phyloP scores from a whole-genome alignment of 2,888 invertebrate species.

The Andricus quercusramuli region DNA sequence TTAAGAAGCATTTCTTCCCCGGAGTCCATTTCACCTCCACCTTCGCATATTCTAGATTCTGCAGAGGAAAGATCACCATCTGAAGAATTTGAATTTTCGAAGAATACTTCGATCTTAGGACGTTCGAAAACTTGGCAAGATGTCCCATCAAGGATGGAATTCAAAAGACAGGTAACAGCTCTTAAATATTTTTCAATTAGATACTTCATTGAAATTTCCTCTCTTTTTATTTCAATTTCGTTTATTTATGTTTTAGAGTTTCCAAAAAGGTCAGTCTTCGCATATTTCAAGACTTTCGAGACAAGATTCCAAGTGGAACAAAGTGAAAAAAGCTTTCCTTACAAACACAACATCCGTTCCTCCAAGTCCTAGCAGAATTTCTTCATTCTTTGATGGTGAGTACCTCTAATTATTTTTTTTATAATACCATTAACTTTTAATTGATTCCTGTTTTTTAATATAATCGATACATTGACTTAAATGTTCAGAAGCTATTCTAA shows the following conservation, averaged over 20 bases:
- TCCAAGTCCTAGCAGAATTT: slow-evolving; percentile 84
- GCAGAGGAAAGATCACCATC: slow-evolving; percentile 60
- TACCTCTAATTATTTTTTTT: slow-evolving; percentile 11
- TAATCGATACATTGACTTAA: slow-evolving; percentile 54
- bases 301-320: slow-evolving; percentile 86
- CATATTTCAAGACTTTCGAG: slow-evolving; percentile 77
- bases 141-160: slow-evolving; percentile 55
- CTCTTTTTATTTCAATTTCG: not conserved
- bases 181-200: not conserved
- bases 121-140: slow-evolving; percentile 59
- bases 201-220: not conserved
- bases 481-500: slow-evolving; percentile 43
- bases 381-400: slow-evolving; percentile 79
- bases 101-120: slow-evolving; percentile 46
- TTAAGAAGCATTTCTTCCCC: slow-evolving; percentile 74
- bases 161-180: slow-evolving; percentile 66
- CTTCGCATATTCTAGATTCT: slow-evolving; percentile 56
- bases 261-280: slow-evolving; percentile 19
- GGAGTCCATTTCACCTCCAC: slow-evolving; percentile 71
- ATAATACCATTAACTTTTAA: not conserved
- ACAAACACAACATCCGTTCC: slow-evolving; percentile 83
- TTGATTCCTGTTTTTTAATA: slow-evolving; percentile 33
- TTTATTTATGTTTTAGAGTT: not conserved
- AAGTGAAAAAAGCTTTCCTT: slow-evolving; percentile 86
- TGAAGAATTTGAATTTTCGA: slow-evolving; percentile 49